These are phyloP conservation scores for Galerucella nymphaeae DNA, from an alignment of 2,888 invertebrate species.

Conservation along the genomic window DNA sequence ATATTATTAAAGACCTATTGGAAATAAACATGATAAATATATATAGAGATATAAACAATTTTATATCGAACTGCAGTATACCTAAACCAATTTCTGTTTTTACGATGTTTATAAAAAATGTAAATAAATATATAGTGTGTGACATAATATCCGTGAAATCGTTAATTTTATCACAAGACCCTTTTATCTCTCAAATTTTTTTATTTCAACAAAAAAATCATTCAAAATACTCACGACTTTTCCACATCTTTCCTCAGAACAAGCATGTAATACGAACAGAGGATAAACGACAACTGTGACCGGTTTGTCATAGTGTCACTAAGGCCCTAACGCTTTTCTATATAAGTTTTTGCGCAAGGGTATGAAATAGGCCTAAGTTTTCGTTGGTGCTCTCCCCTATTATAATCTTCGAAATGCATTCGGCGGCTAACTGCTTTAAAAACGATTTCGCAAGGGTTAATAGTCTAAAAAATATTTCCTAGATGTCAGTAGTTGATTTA, in stretches of 20 bases:
- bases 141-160: no score
- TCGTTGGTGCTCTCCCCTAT: slow-evolving; percentile 37
- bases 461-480: background rate
- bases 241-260: background rate
- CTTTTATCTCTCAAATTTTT: no score
- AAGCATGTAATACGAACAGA: slow-evolving; percentile 55
- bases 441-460: background rate
- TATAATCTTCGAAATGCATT: background rate
- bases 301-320: slow-evolving; percentile 60
- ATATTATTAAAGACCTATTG: no score
- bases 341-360: slow-evolving; percentile 55
- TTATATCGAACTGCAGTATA: no score
- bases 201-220: background rate
- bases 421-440: background rate
- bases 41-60: no score
- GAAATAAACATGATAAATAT: no score
- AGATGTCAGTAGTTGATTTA: background rate
- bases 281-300: slow-evolving; percentile 59
- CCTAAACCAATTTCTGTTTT: no score
- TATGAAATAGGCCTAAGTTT: slow-evolving; percentile 19
- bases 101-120: no score
- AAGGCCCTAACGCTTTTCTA: slow-evolving; percentile 56
- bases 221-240: background rate
- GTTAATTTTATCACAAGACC: no score
- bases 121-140: no score